Evolutionary conservation across 30 jellyfish, hydroid and myxozoan genomes (phyloP).

Genomic region (Catostylus mosaicus): DNA sequence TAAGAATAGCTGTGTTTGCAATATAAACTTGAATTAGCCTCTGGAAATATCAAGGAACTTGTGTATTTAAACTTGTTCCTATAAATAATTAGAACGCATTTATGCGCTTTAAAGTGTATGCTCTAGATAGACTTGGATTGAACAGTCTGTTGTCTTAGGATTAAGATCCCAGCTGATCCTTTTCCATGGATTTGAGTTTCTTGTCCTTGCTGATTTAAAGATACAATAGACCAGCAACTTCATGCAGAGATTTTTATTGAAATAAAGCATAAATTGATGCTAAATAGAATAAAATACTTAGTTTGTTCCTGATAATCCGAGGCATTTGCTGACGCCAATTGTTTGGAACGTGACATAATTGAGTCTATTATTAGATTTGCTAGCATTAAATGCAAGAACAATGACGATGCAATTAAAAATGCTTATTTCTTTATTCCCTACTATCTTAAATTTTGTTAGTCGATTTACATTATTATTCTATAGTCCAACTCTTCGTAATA

Average conservation of each 20-base stretch:
- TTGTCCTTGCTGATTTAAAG: slow-evolving; percentile 4
- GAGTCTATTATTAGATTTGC: slow-evolving; percentile 2
- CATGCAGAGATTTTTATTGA: slow-evolving; percentile 27
- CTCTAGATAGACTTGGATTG: not conserved
- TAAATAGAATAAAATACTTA: slow-evolving; percentile 36
- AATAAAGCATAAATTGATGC: slow-evolving; percentile 4
- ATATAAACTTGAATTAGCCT: too few species aligned
- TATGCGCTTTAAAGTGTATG: not conserved
- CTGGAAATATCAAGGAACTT: too few species aligned
- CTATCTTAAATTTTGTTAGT: not conserved
- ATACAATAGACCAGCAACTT: slow-evolving; percentile 14
- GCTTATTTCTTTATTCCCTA: not conserved
- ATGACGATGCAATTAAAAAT: not conserved
- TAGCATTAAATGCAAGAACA: not conserved
- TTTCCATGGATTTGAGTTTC: slow-evolving; percentile 1
- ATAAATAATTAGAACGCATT: too few species aligned
- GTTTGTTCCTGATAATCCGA: slow-evolving; percentile 44
- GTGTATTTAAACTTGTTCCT: too few species aligned
- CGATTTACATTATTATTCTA: not conserved
- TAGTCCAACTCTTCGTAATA: too few species aligned
- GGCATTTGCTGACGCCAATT: slow-evolving; percentile 47
- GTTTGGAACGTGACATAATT: slow-evolving; percentile 16
- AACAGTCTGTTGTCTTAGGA: slow-evolving; percentile 33
- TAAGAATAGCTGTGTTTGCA: too few species aligned
- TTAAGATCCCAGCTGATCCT: slow-evolving; percentile 54